These are phyloP conservation scores for Sminthopsis crassicaudata DNA, from an alignment of 2,113 vertebrate species.

Conservation along the genomic window DNA sequence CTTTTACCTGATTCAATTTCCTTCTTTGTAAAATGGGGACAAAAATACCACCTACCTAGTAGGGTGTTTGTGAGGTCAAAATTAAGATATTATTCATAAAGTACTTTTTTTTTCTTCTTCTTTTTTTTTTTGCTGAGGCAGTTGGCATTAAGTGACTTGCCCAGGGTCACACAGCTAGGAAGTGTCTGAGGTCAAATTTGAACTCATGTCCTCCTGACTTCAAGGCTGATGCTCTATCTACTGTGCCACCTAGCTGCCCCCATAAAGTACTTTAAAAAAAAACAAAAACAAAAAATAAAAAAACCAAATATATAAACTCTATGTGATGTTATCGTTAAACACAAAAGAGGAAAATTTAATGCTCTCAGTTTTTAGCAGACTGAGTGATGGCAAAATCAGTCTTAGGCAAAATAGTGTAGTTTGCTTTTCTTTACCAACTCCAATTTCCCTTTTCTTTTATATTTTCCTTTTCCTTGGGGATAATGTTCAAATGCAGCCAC, in stretches of 20 bases:
- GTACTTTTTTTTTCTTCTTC: too few relatives aligned
- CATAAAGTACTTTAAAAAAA: background rate
- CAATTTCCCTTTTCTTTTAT: background rate
- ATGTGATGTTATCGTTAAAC: background rate
- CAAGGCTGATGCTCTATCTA: too few relatives aligned
- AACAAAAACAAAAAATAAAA: background rate
- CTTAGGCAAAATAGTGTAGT: background rate
- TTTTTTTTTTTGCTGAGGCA: too few relatives aligned
- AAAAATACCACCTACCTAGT: background rate
- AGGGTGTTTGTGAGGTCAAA: background rate
- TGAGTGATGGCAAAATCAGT: too few relatives aligned
- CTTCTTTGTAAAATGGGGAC: background rate
- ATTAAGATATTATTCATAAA: background rate
- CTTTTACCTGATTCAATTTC: background rate
- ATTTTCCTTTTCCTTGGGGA: background rate
- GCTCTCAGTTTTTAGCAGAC: background rate
- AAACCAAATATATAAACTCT: background rate
- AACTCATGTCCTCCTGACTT: too few relatives aligned
- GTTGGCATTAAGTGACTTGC: too few relatives aligned
- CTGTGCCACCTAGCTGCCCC: too few relatives aligned
- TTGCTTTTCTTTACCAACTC: background rate
- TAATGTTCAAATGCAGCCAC: background rate
- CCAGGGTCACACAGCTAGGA: too few relatives aligned
- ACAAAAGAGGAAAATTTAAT: background rate
- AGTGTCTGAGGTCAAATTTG: too few relatives aligned